Base-by-base conservation (phyloP, 2,113 vertebrate species). In the Actenoides lindsayi region DNA sequence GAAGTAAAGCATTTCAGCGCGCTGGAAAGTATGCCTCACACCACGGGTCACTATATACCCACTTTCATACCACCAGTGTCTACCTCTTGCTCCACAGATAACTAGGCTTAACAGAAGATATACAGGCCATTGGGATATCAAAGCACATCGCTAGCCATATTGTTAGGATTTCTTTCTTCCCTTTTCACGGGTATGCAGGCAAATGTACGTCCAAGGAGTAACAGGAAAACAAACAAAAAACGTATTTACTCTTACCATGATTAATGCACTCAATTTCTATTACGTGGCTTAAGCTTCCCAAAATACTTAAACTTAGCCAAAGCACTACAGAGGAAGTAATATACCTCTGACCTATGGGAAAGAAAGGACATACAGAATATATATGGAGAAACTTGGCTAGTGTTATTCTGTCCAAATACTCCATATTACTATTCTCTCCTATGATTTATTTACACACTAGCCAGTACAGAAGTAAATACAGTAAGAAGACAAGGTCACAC, bases 101-200 rank as follows among this genome's bases (percentile, higher is more conserved):
- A 41, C 20, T 41, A n/a, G 24, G 30, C 69, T 69, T 54, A 84
- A 65, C 30, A 76, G 39, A 75, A 51, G 33, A 57, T 30, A 27
- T 1, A 35, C 1, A 64, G 9, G 20, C 0, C 1, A 53, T 20
- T 30, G 7, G 30, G 19, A 54, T 30, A 82, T 21, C 53, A 85
- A 60, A 77, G 41, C 39, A 69, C 33, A 24, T 13, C 28, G 35
- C 35, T 64, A 82, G 19, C 46, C 31, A 31, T 71, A 44, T 17
- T 57, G 25, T 21, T 77, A 69, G 5, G 13, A 37, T n/a, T 76
- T 88, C 39, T 78, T 68, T 87, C 57, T 48, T 85, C 33, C 35
- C 10, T 79, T 77, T 57, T n/a, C 51, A 69, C 21, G 77, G 31
- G 23, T 13, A 64, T 25, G 19, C 54, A 74, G 24, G n/a, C n/a